Evolutionary conservation across 2,113 vertebrate species (phyloP).

Genomic region (Stictonetta naevosa): DNA sequence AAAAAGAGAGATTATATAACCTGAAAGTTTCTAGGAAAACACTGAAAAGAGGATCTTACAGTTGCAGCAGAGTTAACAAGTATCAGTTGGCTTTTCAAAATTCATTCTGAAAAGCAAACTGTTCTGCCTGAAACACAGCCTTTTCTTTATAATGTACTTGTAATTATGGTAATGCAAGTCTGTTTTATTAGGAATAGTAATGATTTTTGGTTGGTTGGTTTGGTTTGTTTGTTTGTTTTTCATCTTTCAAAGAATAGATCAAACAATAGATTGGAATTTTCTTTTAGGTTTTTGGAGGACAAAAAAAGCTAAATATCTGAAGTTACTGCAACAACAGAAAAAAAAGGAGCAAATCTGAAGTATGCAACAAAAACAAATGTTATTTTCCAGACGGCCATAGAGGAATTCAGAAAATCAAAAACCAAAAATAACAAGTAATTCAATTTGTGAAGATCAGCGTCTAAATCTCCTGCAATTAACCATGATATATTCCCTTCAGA

Average conservation of each 20-base stretch:
- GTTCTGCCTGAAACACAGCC: neutral
- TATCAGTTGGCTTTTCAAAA: neutral
- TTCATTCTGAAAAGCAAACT: neutral
- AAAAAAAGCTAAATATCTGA: neutral
- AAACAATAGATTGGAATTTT: neutral
- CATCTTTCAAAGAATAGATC: neutral
- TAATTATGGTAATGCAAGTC: neutral
- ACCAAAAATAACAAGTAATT: neutral
- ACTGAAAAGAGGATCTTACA: neutral
- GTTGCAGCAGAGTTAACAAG: neutral
- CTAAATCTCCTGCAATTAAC: neutral
- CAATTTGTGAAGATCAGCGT: neutral
- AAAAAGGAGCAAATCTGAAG: neutral
- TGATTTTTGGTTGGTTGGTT: neutral
- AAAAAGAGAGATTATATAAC: conserved; percentile 75
- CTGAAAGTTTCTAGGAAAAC: conserved; percentile 29
- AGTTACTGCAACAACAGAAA: neutral
- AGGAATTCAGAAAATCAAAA: neutral
- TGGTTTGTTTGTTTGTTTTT: neutral
- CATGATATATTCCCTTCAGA: neutral
- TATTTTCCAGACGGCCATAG: neutral
- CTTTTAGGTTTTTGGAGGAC: neutral
- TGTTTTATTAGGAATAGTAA: neutral
- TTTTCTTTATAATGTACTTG: neutral
- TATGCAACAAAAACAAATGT: neutral